Percentiles rank a stretch among this genome's conserved stretches.
Evolutionary conservation across 1,140 invertebrate species (phyloP).

Genomic region (Aradophagus sp.): DNA sequence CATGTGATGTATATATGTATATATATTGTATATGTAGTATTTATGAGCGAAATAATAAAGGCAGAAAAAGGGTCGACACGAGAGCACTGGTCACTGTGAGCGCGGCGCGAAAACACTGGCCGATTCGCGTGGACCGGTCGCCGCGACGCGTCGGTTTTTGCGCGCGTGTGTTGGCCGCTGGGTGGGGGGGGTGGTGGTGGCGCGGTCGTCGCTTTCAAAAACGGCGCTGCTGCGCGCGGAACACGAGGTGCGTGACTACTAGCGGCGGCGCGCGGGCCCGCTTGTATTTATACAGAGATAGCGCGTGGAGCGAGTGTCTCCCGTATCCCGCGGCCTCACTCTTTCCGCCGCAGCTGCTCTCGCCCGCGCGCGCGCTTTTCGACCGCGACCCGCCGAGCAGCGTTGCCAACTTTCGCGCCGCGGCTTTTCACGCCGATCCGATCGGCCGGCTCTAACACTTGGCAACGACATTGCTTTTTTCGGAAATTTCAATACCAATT

Average conservation of each 20-base stretch:
- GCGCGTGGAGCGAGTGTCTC: conserved; percentile 54
- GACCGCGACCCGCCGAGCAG: conserved; percentile 15
- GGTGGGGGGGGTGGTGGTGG: background rate
- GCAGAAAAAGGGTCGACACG: no score
- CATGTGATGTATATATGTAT: no score
- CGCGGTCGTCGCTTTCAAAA: conserved; percentile 29
- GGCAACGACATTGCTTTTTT: no score
- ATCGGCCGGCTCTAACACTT: no score
- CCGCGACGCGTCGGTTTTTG: background rate
- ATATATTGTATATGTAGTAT: no score
- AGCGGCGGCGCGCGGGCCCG: conserved; percentile 62
- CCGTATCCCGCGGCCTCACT: conserved; percentile 29
- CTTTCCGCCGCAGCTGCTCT: conserved; percentile 19
- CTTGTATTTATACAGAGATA: conserved; percentile 72
- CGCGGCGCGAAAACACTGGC: conserved; percentile 5
- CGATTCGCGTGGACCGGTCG: conserved; percentile 4
- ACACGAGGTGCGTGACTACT: conserved; percentile 63
- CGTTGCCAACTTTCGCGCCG: conserved; percentile 38
- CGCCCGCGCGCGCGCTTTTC: conserved; percentile 22
- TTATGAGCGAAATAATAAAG: no score
- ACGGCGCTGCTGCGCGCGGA: conserved; percentile 40
- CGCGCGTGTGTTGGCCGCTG: background rate
- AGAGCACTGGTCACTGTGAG: conserved; percentile 9
- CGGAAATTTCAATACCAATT: no score
- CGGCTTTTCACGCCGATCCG: background rate